Percentiles rank a stretch among this genome's conserved stretches.
Evolutionary conservation across 2,797 vertebrate species (phyloP).

Genomic region (Myiotriccus ornatus): DNA sequence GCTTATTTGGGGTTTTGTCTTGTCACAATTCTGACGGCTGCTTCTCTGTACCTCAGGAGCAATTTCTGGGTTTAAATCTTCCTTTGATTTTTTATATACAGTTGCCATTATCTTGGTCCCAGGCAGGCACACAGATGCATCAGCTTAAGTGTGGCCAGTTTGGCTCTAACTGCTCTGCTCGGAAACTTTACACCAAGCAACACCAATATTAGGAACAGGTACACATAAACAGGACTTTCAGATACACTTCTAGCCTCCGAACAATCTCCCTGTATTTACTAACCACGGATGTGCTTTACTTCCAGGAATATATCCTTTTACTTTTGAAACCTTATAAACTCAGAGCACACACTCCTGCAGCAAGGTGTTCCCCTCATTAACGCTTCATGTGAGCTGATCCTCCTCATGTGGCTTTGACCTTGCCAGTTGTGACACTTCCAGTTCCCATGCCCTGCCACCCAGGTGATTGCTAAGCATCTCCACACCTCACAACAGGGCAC

Average conservation of each 20-base stretch:
- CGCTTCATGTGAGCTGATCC: fast-evolving
- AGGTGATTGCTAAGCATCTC: not conserved
- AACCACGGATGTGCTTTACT: not conserved
- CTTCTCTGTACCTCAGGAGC: not conserved
- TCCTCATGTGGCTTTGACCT: not conserved
- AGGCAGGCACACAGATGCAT: not conserved
- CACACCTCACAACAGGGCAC: not conserved
- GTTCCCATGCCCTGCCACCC: not conserved
- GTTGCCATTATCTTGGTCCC: not conserved
- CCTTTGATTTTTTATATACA: not conserved
- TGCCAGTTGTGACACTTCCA: not conserved
- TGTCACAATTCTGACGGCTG: fast-evolving
- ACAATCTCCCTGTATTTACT: not conserved
- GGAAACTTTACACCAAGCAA: not conserved
- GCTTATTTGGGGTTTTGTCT: not conserved
- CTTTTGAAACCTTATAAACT: not conserved
- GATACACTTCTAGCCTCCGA: not conserved
- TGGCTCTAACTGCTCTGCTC: not conserved
- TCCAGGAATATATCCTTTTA: not conserved
- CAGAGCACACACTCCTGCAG: not conserved
- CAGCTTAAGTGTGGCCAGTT: not conserved
- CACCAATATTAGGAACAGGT: not conserved
- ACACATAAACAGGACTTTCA: not conserved
- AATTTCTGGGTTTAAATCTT: not conserved
- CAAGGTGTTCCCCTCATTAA: not conserved